Evolutionary conservation across 2,797 vertebrate species (phyloP).

Genomic region (Choloepus didactylus): DNA sequence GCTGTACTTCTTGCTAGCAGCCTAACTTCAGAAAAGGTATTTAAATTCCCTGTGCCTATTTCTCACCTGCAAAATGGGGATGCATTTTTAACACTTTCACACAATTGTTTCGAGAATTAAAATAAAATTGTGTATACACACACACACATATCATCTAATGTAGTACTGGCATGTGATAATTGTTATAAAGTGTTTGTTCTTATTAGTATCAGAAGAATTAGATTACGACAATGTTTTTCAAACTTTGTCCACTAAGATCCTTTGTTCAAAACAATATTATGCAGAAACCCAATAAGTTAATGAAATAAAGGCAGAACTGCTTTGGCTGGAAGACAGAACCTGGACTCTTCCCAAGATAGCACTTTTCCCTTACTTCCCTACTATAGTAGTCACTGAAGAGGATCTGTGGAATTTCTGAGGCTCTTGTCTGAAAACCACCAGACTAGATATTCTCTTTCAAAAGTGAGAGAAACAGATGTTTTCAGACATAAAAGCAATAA

Average conservation of each 20-base stretch:
- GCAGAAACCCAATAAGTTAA: not conserved
- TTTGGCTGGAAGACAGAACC: not conserved
- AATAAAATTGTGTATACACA: not conserved
- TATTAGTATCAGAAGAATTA: constrained; percentile 9
- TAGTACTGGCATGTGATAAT: not conserved
- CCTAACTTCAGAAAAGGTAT: constrained; percentile 6
- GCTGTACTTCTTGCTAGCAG: not conserved
- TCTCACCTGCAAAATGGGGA: constrained; percentile 3
- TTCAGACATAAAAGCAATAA: constrained; percentile 45
- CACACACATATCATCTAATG: not conserved
- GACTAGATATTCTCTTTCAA: not conserved
- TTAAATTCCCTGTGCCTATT: not conserved
- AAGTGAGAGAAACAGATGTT: not conserved
- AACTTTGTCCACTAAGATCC: not conserved
- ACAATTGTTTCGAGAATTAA: constrained; percentile 47
- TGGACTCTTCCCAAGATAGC: not conserved
- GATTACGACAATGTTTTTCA: not conserved
- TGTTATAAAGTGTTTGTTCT: constrained; percentile 3
- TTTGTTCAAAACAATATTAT: constrained; percentile 44
- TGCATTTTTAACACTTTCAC: constrained; percentile 25
- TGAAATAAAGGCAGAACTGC: not conserved
- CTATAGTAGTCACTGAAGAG: not conserved
- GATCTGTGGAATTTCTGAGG: not conserved
- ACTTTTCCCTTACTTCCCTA: not conserved
- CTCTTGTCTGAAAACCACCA: not conserved